Conservation (phyloP, 2,797 vertebrate genomes). For the Craterocephalus amniculus region DNA sequence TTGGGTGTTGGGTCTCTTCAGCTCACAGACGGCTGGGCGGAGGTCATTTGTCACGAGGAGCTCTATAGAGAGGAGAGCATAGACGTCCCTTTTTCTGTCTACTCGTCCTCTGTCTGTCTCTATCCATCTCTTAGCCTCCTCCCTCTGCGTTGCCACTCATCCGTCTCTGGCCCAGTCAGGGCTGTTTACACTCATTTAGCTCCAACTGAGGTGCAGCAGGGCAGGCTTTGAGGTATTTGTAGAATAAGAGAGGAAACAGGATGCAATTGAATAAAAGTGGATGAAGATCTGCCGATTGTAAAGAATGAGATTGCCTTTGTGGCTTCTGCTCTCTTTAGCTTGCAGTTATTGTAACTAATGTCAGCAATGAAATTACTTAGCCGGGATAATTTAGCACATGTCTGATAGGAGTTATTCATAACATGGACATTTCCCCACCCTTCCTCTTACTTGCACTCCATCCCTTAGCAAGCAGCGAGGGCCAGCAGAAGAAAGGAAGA, state of each 20-base stretch:
- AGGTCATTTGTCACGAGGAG: conserved; percentile 51
- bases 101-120: conserved; percentile 59
- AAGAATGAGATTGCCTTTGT: conserved; percentile 15
- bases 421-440: conserved; percentile 62
- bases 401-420: conserved; percentile 71
- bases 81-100: conserved; percentile 47
- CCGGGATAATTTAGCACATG: conserved; percentile 64
- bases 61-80: conserved; percentile 51
- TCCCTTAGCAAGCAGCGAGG: conserved; percentile 54
- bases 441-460: conserved; percentile 36
- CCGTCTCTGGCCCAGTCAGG: conserved; percentile 66
- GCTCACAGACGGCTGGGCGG: conserved; percentile 15
- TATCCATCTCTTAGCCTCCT: conserved; percentile 67
- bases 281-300: conserved; percentile 22
- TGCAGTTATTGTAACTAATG: conserved; percentile 60
- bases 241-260: conserved; percentile 45
- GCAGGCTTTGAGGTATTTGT: conserved; percentile 59
- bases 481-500: conserved; percentile 73
- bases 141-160: conserved; percentile 60
- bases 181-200: conserved; percentile 77
- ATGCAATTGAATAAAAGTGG: conserved; percentile 23
- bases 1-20: conserved; percentile 27
- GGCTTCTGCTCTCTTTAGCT: conserved; percentile 38
- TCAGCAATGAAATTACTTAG: conserved; percentile 58
- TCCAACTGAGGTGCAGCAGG: conserved; percentile 63